Percentiles rank a stretch among this genome's conserved stretches.
Evolutionary conservation across 2,797 vertebrate genomes (phyloP).

Genomic region (Limosa lapponica): DNA sequence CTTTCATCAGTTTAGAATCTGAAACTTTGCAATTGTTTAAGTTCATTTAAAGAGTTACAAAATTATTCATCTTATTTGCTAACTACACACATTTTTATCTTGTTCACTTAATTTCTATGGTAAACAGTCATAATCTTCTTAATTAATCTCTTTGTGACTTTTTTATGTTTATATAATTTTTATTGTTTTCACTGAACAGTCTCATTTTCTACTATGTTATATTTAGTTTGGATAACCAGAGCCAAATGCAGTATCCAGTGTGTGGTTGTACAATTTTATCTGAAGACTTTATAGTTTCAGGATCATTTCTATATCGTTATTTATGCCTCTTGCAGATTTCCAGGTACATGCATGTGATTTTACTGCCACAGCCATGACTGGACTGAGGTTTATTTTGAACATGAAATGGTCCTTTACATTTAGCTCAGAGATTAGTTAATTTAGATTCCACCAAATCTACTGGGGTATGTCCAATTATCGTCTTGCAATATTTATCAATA

Average conservation of each 20-base stretch:
- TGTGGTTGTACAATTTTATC: background rate
- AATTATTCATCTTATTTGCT: background rate
- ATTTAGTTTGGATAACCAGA: background rate
- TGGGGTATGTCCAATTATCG: background rate
- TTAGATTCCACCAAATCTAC: background rate
- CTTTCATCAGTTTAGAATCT: background rate
- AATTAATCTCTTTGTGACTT: background rate
- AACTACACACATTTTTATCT: background rate
- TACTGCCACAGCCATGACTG: background rate
- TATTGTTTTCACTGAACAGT: background rate
- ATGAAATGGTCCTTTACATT: background rate
- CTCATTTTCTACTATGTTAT: background rate
- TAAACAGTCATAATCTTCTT: background rate
- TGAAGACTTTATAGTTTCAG: background rate
- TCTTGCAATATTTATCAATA: background rate
- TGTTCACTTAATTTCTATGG: background rate
- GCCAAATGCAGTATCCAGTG: background rate
- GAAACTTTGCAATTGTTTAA: background rate
- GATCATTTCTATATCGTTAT: background rate
- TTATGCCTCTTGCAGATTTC: background rate
- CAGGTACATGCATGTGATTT: background rate
- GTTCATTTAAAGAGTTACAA: background rate
- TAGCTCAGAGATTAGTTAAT: background rate
- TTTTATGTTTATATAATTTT: background rate
- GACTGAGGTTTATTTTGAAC: background rate